A percentile compares a stretch with the other conserved stretches of the same genome.
phyloP scores from a whole-genome alignment of 2,797 vertebrate genomes.

The Ptychadena robeensis region DNA sequence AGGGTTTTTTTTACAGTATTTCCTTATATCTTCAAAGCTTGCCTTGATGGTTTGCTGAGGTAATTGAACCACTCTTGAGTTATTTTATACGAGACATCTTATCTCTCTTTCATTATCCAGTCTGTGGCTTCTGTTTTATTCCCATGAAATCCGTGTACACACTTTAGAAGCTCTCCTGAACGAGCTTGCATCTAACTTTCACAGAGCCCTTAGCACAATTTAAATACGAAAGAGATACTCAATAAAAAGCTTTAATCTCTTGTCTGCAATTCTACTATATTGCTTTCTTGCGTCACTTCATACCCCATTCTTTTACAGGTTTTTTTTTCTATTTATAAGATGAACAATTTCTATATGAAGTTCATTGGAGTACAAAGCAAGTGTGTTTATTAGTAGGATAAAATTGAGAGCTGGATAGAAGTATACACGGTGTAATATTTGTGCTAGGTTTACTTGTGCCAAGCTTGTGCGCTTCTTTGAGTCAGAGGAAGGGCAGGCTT shows the following conservation, averaged over 20 bases:
- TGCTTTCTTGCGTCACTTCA: constrained; percentile 77
- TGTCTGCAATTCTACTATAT: constrained; percentile 73
- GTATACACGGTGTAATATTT: constrained; percentile 72
- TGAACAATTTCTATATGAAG: constrained; percentile 68
- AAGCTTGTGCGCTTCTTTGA: constrained; percentile 82
- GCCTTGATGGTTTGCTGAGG: constrained; percentile 80
- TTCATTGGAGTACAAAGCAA: constrained; percentile 74
- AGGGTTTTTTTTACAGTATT: constrained; percentile 78
- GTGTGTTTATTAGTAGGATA: constrained; percentile 70
- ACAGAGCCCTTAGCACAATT: constrained; percentile 82
- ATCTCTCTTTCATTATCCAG: constrained; percentile 82
- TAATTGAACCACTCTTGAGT: constrained; percentile 84
- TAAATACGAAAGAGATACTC: constrained; percentile 85
- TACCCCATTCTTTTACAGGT: constrained; percentile 75
- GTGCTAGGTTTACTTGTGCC: constrained; percentile 71
- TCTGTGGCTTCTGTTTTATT: constrained; percentile 80
- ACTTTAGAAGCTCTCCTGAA: constrained; percentile 82
- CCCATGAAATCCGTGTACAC: constrained; percentile 82
- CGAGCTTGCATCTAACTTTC: constrained; percentile 83
- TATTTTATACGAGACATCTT: constrained; percentile 85
- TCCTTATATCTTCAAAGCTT: constrained; percentile 82
- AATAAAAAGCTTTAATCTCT: constrained; percentile 88
- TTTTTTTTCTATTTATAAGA: constrained; percentile 74
- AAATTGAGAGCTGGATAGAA: constrained; percentile 68
- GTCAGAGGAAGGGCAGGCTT: constrained; percentile 85